Evolutionary conservation across 1,140 invertebrate species (phyloP), one percentile per base, ranked within the genome.

Genomic region (Brachionus rubens): DNA sequence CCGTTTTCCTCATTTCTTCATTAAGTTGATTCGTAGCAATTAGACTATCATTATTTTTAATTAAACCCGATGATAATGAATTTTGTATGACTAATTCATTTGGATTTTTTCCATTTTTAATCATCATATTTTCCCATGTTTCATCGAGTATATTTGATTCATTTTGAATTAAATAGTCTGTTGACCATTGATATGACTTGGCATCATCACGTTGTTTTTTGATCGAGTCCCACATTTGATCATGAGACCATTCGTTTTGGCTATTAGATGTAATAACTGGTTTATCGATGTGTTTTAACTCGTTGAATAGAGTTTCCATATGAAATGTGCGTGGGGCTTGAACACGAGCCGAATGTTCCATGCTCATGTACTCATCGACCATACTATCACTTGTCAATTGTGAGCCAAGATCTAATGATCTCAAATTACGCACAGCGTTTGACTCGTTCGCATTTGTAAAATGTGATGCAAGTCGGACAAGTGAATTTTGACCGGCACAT

Each of bases 1-100:
- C 88, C 81, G 86, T 88, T 78, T 87, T 85, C 79, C 87, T 85
- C 82, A 82, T 80, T 76, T 86, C 83, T 24, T 83, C 82, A 82
- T 85, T 82, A 78, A 77, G 80, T 77, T 84, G 79, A 9, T 78
- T 26, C 12, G 48, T 54, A 16, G 40, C 65, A 16, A 67, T 52
- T 12, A 54, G 14, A 3, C 16, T 75, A 12, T 77, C 43, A 30
- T 30, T 62, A 28, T 54, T 36, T 40, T 72, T 72, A 50, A 54
- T 33, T 28, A 72, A 54, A 36, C 50, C 68, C 33, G 40, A 24
- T 50, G 68, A 54, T 50, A 54, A 36, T 6, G 68, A 72, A 33
- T 72, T 48, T 9, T 72, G 43, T 33, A 41, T 54, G 36, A 59
- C 19, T 33, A 59, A 36, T 59, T 59, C 54, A 9, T 59, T 59